Percentiles rank a stretch among this genome's conserved stretches.
Evolutionary conservation across 1,140 invertebrate species (phyloP).

Genomic region (Rhopalosiphum maidis): DNA sequence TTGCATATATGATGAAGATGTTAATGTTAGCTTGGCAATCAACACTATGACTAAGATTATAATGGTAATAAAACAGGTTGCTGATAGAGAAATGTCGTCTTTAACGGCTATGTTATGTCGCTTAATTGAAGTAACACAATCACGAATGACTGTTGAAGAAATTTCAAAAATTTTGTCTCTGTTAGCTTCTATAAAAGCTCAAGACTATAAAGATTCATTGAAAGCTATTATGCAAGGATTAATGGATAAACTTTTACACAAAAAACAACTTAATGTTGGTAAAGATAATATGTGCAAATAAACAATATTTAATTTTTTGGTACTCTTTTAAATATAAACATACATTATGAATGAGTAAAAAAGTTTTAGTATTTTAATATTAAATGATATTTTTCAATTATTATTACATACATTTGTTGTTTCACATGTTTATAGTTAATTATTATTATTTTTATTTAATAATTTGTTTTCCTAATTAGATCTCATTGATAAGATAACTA

Average conservation of each 20-base stretch:
- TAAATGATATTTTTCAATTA: not conserved
- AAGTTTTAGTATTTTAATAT: not conserved
- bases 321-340: not conserved
- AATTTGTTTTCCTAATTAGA: slow-evolving; percentile 39
- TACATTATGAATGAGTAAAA: not conserved
- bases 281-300: not conserved
- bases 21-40: not conserved
- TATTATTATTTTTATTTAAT: not conserved
- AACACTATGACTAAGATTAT: not conserved
- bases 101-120: not conserved
- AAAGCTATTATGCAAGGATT: not conserved
- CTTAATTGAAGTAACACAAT: not conserved
- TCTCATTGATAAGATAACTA: slow-evolving; percentile 5
- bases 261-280: not conserved
- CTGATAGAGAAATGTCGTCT: no score
- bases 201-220: not conserved
- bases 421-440: not conserved
- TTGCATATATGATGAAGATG: not conserved
- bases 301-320: not conserved
- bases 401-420: not conserved
- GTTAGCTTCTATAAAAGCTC: not conserved
- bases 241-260: not conserved
- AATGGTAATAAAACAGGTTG: not conserved
- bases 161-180: not conserved
- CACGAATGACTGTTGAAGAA: not conserved